Evolutionary conservation across 2,797 vertebrate species (phyloP).

Genomic region (Parauchenoglanis ngamensis): DNA sequence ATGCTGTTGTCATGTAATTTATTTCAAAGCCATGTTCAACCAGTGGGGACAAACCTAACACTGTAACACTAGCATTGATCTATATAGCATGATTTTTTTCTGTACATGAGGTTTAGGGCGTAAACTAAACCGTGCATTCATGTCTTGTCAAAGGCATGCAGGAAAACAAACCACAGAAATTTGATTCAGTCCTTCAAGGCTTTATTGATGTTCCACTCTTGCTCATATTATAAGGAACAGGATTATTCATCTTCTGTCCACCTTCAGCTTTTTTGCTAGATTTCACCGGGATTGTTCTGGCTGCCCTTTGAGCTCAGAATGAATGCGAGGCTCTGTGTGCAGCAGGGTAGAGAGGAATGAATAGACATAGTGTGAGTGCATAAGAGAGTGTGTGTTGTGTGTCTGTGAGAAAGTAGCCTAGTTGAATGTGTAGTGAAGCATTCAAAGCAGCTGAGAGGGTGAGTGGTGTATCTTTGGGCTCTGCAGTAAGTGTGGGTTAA

Average conservation of each 20-base stretch:
- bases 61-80: not conserved
- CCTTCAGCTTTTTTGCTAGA: constrained; percentile 34
- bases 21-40: not conserved
- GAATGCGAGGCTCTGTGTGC: constrained; percentile 52
- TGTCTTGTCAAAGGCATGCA: constrained; percentile 12
- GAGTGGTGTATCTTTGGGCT: not conserved
- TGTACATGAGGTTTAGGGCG: not conserved
- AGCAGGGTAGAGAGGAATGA: constrained; percentile 39
- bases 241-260: constrained; percentile 36
- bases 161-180: constrained; percentile 31
- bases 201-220: constrained; percentile 28
- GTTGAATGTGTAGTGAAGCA: constrained; percentile 30
- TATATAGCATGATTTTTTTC: not conserved
- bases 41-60: not conserved
- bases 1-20: not conserved
- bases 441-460: constrained; percentile 20
- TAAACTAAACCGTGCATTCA: not conserved
- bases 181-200: constrained; percentile 12
- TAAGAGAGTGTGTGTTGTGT: constrained; percentile 33
- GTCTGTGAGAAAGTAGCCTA: constrained; percentile 26
- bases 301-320: constrained; percentile 47
- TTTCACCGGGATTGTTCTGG: constrained; percentile 45
- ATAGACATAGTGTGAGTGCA: constrained; percentile 39
- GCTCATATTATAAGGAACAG: constrained; percentile 10
- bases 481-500: constrained; percentile 35